Percentiles rank a stretch among this genome's conserved stretches.
Evolutionary conservation across 2,888 invertebrate species (phyloP).

Genomic region (Vanessa cardui): DNA sequence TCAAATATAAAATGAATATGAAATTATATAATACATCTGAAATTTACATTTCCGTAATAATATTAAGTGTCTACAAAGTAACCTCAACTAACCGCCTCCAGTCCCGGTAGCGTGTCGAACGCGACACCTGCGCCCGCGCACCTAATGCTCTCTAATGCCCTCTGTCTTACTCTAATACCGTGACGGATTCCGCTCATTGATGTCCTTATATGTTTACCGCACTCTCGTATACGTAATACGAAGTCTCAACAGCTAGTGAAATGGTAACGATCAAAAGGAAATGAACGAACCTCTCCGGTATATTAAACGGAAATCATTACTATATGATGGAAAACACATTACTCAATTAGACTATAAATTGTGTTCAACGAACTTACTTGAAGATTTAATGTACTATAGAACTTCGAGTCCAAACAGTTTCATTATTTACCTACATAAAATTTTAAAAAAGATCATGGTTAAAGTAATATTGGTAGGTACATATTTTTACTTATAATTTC

Average conservation of each 20-base stretch:
- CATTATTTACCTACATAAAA: no score
- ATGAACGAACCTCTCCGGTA: not conserved
- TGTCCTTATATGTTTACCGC: conserved; percentile 51
- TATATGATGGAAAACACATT: not conserved
- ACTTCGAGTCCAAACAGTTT: not conserved
- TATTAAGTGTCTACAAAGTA: conserved; percentile 42
- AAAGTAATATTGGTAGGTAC: no score
- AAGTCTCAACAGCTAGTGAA: conserved; percentile 19
- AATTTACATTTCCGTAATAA: conserved; percentile 41
- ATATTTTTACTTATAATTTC: no score
- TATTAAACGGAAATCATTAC: not conserved
- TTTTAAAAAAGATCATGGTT: no score
- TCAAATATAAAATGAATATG: no score
- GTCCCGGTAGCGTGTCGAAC: conserved; percentile 72
- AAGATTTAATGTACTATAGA: not conserved
- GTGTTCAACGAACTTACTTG: not conserved
- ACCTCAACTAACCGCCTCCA: conserved; percentile 45
- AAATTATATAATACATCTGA: conserved; percentile 4
- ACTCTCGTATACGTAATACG: conserved; percentile 44
- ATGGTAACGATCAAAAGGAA: conserved; percentile 1
- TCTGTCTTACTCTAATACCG: conserved; percentile 60
- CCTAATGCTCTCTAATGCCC: conserved; percentile 67
- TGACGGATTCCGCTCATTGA: conserved; percentile 57
- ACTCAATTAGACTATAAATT: not conserved
- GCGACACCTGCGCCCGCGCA: conserved; percentile 65